Base-by-base conservation (phyloP, 2,888 invertebrate species). In the Eupithecia subumbrata region DNA sequence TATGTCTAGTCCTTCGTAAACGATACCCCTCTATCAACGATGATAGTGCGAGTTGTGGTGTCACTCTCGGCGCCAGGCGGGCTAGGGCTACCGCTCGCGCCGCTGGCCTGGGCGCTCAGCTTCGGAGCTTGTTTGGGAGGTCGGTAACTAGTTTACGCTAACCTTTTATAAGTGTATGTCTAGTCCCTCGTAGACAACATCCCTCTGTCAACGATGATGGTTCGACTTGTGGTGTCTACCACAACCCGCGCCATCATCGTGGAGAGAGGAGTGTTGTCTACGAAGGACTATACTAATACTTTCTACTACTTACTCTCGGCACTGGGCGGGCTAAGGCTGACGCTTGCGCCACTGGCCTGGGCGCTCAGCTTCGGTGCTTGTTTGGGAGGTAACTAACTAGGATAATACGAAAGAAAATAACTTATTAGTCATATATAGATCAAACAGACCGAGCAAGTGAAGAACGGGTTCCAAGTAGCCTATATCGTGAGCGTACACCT, bases 191-290 rank as follows among this genome's bases (percentile, higher is more conserved):
- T 98, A 4, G 98, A 98, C 91, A 98, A 98, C 90, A 97, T 98
- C 73, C 98, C 98, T 0, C 95, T 98, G 74, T 98, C 98, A 0
- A 98, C 98, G 0, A 98, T 98, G 97, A 98, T 98, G 98, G 96
- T 98, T 0, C 95, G 97, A 70, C 97, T 98, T 71, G 97, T 97
- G 25, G 96, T 96, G 2, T 95, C 96, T 43, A n/a, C n/a, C n/a
- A n/a, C n/a, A n/a, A n/a, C n/a, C n/a, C n/a, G n/a, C n/a, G n/a
- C n/a, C n/a, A n/a, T n/a, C n/a, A n/a, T n/a, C n/a, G n/a, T n/a
- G n/a, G n/a, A n/a, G n/a, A n/a, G n/a, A n/a, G n/a, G n/a, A n/a
- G n/a, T n/a, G n/a, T n/a, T n/a, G n/a, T n/a, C n/a, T n/a, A n/a
- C n/a, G n/a, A n/a, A n/a, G n/a, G n/a, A n/a, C n/a, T n/a, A n/a